phyloP scores from a whole-genome alignment of 92 coral and sea anemone genomes.

The Porites evermanni region DNA sequence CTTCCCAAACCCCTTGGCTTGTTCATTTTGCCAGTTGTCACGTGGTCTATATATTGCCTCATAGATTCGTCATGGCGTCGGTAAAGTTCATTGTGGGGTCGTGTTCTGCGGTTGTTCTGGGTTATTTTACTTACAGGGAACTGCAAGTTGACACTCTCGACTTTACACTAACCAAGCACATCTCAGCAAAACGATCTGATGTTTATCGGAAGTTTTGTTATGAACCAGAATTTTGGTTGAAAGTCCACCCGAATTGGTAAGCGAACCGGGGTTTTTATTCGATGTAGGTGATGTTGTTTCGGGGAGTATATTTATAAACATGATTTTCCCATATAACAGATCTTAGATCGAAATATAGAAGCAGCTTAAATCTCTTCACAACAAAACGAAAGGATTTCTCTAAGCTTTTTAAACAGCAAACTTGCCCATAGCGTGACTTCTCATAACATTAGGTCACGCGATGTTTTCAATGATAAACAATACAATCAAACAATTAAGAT shows the following conservation, averaged over 20 bases:
- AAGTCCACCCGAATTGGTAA: slow-evolving; percentile 29
- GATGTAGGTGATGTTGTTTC: background rate
- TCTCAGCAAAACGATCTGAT: slow-evolving; percentile 26
- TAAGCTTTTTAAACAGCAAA: too few relatives aligned
- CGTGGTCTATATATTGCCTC: background rate
- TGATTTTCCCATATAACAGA: too few relatives aligned
- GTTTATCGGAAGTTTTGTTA: slow-evolving; percentile 9
- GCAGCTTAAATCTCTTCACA: background rate
- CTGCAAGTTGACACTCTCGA: slow-evolving; percentile 21
- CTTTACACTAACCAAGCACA: background rate
- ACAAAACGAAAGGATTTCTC: too few relatives aligned
- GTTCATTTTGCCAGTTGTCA: background rate
- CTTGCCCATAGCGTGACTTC: background rate
- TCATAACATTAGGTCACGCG: background rate
- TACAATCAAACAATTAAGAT: too few relatives aligned
- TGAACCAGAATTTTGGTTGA: slow-evolving; percentile 13
- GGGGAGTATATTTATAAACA: background rate
- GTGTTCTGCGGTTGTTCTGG: slow-evolving; percentile 14
- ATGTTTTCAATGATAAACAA: background rate
- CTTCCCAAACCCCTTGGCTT: too few relatives aligned
- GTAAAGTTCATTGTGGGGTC: slow-evolving; percentile 5
- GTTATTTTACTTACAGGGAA: slow-evolving; percentile 19
- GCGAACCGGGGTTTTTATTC: background rate
- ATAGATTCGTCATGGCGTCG: background rate
- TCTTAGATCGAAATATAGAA: background rate